A percentile compares a stretch with the other conserved stretches of the same genome.
These are phyloP conservation scores for Anodontia alba DNA, from an alignment of 2,888 invertebrate genomes.

Conservation along the genomic window DNA sequence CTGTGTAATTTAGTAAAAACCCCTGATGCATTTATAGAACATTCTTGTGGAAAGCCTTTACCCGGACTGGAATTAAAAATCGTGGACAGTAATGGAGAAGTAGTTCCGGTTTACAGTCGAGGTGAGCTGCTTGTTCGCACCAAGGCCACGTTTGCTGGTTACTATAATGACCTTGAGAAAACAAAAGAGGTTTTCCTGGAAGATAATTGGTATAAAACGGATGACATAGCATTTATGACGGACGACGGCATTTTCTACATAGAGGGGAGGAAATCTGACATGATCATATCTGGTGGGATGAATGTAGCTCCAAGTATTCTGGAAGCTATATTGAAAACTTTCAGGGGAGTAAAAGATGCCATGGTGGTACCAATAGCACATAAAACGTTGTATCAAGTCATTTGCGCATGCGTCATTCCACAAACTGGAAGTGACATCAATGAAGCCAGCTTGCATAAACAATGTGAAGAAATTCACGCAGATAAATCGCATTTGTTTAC, in stretches of 20 bases:
- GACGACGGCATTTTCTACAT: constrained; percentile 28
- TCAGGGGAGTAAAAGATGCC: constrained; percentile 24
- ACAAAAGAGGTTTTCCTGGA: neutral
- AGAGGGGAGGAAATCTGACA: constrained; percentile 40
- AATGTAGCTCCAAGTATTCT: constrained; percentile 40
- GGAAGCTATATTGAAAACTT: constrained; percentile 23
- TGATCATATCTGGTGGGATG: constrained; percentile 41
- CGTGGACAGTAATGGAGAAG: constrained; percentile 22
- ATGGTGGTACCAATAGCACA: constrained; percentile 55
- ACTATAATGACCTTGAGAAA: constrained; percentile 29
- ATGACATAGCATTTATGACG: constrained; percentile 21
- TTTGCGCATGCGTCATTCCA: constrained; percentile 59
- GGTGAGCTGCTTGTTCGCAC: constrained; percentile 25
- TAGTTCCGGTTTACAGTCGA: constrained; percentile 23
- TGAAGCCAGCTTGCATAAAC: constrained; percentile 30
- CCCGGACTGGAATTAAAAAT: constrained; percentile 34
- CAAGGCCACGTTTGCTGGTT: constrained; percentile 15
- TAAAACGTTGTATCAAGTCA: constrained; percentile 46
- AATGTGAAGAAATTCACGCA: constrained; percentile 33
- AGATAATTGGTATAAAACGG: constrained; percentile 36
- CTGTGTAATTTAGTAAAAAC: neutral
- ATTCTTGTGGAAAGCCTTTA: neutral
- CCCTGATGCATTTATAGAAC: neutral
- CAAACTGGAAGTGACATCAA: constrained; percentile 40
- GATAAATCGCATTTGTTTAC: constrained; percentile 43